Evolutionary conservation across 2,113 vertebrate genomes (phyloP), one percentile per base, ranked within the genome.

Genomic region (Serranochromis macrocephalus): DNA sequence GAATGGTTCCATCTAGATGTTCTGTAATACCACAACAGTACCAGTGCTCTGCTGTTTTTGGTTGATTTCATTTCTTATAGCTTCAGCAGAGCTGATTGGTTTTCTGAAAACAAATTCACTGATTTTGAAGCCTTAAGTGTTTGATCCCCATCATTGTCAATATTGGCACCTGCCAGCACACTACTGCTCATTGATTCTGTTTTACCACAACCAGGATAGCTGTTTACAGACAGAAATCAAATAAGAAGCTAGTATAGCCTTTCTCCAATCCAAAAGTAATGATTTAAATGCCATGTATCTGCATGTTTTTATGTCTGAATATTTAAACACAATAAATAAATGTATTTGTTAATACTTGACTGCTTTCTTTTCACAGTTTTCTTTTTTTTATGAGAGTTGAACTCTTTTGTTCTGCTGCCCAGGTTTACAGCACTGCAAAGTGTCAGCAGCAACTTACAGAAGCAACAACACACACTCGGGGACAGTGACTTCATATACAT

Each of bases 401-500:
- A 3, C 47, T 38, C 31, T 54, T 31, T 36, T 42, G 54, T 47
- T 36, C 31, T 83, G 29, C n/a, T 63, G 31, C 42, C 24, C 11
- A 42, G 29, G 17, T 29, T 63, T 49, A 14, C 13, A 83, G n/a
- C 26, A 88, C 7, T 82, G 51, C 71, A 63, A 80, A 66, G 55
- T 12, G 24, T 63, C 58, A 63, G 73, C 14, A 83, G n/a, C 24
- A 82, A 82, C 33, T 33, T 17, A 33, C 40, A 57, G 54, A 13
- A 21, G 29, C 38, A 83, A 78, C 83, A 86, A 61, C 40, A 81
- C 33, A 63, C 31, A 61, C 78, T 80, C 5, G 33, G 49, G 53
- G 58, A 51, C 68, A 78, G 79, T 73, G 88, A 89, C 54, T 88
- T 91, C 63, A 80, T 85, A 86, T 51, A 68, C 47, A 82, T n/a